Evolutionary conservation across 2,888 invertebrate genomes (phyloP), one percentile per base, ranked within the genome.

Genomic region (Lasius platythorax): DNA sequence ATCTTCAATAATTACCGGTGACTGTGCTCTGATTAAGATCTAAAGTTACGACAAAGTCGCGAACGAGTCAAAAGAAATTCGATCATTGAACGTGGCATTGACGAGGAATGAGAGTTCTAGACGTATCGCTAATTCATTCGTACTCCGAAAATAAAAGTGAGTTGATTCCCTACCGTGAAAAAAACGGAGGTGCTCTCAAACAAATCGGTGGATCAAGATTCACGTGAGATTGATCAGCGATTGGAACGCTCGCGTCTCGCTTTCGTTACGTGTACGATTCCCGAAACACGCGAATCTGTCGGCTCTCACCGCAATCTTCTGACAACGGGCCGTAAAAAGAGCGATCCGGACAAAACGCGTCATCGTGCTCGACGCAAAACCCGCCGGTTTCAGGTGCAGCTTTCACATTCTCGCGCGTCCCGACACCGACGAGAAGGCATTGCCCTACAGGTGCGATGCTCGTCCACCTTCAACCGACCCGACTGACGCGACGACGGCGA

Each of bases 331-430:
- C 23, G 73, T 56, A 82, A 88, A 70, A 87, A 79, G 46, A 63
- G 33, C 61, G 88, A 82, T 73, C 85, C 88, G 88, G 87, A 87
- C 88, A 88, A 90, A 91, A 88, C 87, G 87, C 87, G 88, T 88
- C 87, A 84, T 84, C 85, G 79, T 67, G 63, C 56, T 66, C 56
- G n/a, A 63, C 66, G 87, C 81, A 74, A 87, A 82, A 88, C 81
- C 53, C 81, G 50, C 63, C 79, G 79, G 72, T 85, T 83, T 68
- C 87, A 73, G 70, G 64, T 33, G 87, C 86, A 66, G 83, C 86
- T 89, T 78, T 85, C 85, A 83, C 86, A 85, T 87, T 88, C 79
- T 30, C 66, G 40, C 46, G 50, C 28, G 68, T 11, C 64, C 28
- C 64, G 74, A 43, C 53, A 53, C 50, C 78, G 64, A 72, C 66